These are phyloP conservation scores for Pipa parva DNA, from an alignment of 2,113 vertebrate species.

Conservation along the genomic window DNA sequence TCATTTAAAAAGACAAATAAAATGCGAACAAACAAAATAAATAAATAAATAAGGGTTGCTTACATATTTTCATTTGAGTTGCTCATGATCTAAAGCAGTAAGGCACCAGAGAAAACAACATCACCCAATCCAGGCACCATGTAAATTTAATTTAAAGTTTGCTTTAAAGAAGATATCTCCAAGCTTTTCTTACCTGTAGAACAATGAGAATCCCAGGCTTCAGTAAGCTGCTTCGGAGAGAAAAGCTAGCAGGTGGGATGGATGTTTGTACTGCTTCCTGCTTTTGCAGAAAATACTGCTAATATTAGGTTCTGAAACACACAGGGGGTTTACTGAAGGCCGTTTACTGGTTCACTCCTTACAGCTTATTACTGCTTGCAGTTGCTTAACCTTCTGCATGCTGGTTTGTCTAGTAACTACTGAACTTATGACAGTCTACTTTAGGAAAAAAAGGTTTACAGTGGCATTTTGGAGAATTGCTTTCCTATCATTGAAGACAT, in stretches of 20 bases:
- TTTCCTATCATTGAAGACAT: no score
- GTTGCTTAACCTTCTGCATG: background rate
- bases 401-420: background rate
- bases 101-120: no score
- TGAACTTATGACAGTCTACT: no score
- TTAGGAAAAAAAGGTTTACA: no score
- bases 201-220: background rate
- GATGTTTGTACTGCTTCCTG: constrained; percentile 20
- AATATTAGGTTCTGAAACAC: constrained; percentile 38
- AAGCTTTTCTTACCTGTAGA: constrained; percentile 6
- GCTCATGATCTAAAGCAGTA: no score
- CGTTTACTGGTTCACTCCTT: constrained; percentile 20
- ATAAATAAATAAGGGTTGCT: no score
- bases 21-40: no score
- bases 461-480: no score
- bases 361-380: background rate
- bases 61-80: no score
- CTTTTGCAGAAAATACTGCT: constrained; percentile 35
- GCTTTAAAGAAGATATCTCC: no score
- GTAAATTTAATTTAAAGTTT: no score
- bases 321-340: constrained; percentile 22
- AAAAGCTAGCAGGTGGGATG: constrained; percentile 12
- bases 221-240: background rate
- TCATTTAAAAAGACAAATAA: background rate
- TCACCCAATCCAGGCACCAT: no score